Percentiles rank a stretch among this genome's conserved stretches.
phyloP scores from a whole-genome alignment of 2,888 invertebrate genomes.

The Eumerus sabulonum region DNA sequence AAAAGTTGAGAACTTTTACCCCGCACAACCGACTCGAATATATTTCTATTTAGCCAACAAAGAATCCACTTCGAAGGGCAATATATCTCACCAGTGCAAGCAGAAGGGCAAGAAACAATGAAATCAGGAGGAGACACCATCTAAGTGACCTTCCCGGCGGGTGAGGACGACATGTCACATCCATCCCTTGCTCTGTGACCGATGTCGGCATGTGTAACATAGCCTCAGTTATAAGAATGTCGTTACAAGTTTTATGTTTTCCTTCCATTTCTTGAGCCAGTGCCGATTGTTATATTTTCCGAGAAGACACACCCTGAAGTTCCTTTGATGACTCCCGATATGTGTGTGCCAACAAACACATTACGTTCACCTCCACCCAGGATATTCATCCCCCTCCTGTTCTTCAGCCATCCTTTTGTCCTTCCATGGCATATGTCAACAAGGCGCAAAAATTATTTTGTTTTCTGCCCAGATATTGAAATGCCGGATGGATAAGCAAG shows the following conservation, averaged over 20 bases:
- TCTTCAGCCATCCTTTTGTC: slow-evolving; percentile 7
- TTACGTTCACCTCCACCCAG: no score
- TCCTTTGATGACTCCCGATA: slow-evolving; percentile 10
- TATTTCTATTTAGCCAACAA: slow-evolving; percentile 23
- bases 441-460: slow-evolving; percentile 42
- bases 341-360: slow-evolving; percentile 1
- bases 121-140: no score
- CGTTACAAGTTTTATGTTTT: slow-evolving; percentile 27
- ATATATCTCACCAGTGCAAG: slow-evolving; percentile 32
- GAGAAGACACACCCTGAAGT: slow-evolving; percentile 3
- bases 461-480: slow-evolving; percentile 55
- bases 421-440: slow-evolving; percentile 38
- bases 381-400: neutral
- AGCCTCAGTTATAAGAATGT: slow-evolving; percentile 20
- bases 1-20: slow-evolving; percentile 13
- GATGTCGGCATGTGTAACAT: no score
- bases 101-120: neutral
- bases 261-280: neutral
- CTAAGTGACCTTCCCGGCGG: no score
- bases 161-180: neutral
- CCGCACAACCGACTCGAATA: neutral
- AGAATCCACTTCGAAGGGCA: slow-evolving; percentile 37
- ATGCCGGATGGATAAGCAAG: slow-evolving; percentile 50
- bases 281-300: slow-evolving; percentile 13
- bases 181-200: no score